Evolutionary conservation across 2,797 vertebrate genomes (phyloP).

Genomic region (Loris lydekkerianus): DNA sequence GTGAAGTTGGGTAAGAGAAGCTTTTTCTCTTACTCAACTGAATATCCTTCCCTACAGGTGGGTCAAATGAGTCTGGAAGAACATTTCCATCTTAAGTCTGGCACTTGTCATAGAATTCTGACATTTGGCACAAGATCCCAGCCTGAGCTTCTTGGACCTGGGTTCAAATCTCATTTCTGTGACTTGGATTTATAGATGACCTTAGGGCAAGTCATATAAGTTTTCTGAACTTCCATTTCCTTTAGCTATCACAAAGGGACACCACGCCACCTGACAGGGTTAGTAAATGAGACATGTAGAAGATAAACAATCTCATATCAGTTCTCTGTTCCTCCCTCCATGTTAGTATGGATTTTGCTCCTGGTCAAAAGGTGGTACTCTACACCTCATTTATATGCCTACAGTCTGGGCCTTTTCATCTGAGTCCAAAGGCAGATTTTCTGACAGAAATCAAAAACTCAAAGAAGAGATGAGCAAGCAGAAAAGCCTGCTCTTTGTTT

Average conservation of each 20-base stretch:
- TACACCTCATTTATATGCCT: background rate
- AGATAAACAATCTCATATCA: background rate
- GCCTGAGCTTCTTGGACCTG: background rate
- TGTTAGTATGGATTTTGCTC: background rate
- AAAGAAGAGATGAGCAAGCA: background rate
- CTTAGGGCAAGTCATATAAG: background rate
- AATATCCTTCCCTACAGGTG: background rate
- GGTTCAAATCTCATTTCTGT: background rate
- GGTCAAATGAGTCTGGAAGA: background rate
- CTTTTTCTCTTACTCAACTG: background rate
- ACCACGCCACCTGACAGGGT: background rate
- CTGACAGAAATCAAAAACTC: constrained; percentile 2
- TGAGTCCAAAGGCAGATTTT: background rate
- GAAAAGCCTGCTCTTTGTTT: background rate
- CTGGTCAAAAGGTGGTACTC: background rate
- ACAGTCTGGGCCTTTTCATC: background rate
- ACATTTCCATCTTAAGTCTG: background rate
- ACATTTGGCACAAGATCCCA: background rate
- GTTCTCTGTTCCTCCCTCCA: background rate
- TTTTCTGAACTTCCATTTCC: background rate
- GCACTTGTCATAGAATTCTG: background rate
- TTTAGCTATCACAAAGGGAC: background rate
- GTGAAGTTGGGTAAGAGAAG: background rate
- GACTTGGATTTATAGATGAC: background rate
- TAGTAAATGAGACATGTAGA: background rate